These are phyloP conservation scores for Scleropages formosus DNA, from an alignment of 2,797 vertebrate species.

Conservation along the genomic window DNA sequence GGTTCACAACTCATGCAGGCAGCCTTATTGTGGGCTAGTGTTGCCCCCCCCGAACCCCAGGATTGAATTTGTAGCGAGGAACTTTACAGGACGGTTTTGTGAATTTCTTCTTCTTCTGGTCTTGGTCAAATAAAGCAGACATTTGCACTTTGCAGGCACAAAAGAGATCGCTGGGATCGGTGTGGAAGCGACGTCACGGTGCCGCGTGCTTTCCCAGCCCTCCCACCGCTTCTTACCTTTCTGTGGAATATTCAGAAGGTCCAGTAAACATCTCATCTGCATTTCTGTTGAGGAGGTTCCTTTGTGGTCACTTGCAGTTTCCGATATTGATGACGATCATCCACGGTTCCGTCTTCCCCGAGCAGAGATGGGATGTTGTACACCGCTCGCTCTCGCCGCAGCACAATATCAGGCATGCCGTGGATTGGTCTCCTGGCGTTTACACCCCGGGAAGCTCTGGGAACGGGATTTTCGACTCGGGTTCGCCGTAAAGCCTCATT, in stretches of 20 bases:
- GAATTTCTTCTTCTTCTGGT: too few relatives aligned
- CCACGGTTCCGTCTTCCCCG: neutral
- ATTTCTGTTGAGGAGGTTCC: neutral
- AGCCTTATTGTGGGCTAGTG: too few relatives aligned
- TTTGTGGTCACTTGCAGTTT: neutral
- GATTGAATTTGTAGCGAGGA: too few relatives aligned
- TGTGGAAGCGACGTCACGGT: too few relatives aligned
- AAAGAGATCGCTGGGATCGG: too few relatives aligned
- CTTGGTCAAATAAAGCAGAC: too few relatives aligned
- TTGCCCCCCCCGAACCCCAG: too few relatives aligned
- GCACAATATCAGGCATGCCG: conserved; percentile 38
- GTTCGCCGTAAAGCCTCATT: conserved; percentile 42
- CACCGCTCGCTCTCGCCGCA: conserved; percentile 32
- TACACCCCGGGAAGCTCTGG: conserved; percentile 7
- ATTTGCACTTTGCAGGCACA: too few relatives aligned
- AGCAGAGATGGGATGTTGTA: conserved; percentile 40
- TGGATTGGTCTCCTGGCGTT: conserved; percentile 34
- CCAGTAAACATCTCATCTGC: neutral
- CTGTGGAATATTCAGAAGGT: neutral
- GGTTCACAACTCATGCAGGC: too few relatives aligned
- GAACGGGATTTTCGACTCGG: conserved; percentile 19
- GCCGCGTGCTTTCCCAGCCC: too few relatives aligned
- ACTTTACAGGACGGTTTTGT: too few relatives aligned
- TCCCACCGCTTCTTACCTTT: neutral
- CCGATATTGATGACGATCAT: neutral